Percentiles rank a stretch among this genome's conserved stretches.
These are phyloP conservation scores for Odobenus rosmarus DNA, from an alignment of 2,113 vertebrate genomes.

Conservation along the genomic window DNA sequence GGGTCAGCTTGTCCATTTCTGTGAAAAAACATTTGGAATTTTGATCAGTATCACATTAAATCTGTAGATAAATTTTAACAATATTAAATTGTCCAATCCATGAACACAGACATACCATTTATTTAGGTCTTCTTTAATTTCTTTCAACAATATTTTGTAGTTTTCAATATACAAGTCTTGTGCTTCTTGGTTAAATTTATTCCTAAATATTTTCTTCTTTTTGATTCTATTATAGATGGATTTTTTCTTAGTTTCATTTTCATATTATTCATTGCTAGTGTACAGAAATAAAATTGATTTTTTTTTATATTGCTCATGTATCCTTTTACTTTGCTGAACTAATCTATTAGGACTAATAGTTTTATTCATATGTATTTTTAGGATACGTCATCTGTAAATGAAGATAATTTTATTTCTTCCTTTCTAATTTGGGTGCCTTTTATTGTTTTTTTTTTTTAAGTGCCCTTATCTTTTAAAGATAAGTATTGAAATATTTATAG, in stretches of 20 bases:
- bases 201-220: not conserved
- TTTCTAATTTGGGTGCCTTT: not conserved
- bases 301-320: not conserved
- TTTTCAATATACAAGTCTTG: not conserved
- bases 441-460: not conserved
- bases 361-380: not conserved
- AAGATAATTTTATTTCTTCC: not conserved
- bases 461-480: not conserved
- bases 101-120: not conserved
- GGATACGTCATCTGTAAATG: not conserved
- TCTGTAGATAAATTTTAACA: not conserved
- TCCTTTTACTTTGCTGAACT: not conserved
- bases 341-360: not conserved
- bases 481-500: not conserved
- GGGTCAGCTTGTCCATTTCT: not conserved
- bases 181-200: not conserved
- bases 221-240: not conserved
- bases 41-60: not conserved
- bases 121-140: conserved; percentile 1
- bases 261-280: not conserved
- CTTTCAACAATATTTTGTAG: not conserved
- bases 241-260: not conserved
- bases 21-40: not conserved
- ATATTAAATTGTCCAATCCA: not conserved
- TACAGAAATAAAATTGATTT: not conserved